Evolutionary conservation across 2,888 invertebrate genomes (phyloP), one percentile per base, ranked within the genome.

Genomic region (Steromphala cineraria): DNA sequence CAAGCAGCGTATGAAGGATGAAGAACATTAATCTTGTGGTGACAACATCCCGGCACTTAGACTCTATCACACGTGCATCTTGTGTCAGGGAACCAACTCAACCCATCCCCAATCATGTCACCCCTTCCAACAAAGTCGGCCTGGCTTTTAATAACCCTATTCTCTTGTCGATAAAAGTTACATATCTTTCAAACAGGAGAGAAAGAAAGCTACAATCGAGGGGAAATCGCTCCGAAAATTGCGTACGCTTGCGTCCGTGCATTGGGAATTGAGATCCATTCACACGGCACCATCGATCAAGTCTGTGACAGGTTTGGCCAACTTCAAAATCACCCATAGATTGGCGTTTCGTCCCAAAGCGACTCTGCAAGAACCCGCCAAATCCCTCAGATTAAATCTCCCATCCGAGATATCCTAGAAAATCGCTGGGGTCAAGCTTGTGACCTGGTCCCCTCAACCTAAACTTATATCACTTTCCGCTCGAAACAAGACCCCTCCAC

Each of bases 311-410:
- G 71, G 36, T 71, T 71, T 71, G 71, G 71, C 71, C 71, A 71
- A 71, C 71, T 71, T 71, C 71, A 71, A 71, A 71, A 71, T 71
- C 71, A 71, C 71, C 71, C 76, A 55, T 55, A 76, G 76, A 76
- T 76, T 76, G 76, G 53, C 53, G 36, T 76, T 76, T 55, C 76
- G 76, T 76, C 76, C 76, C 76, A 53, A 71, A 76, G 76, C 76
- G 76, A 55, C 71, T 76, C 55, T 76, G 28, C 53, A 31, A 36
- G 53, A 76, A 55, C 53, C 53, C 76, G 53, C 55, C 76, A 76
- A 76, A 76, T 76, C 76, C 53, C 53, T 28, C 19, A 76, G 76
- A 76, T 76, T 76, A 76, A 76, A 76, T 71, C 76, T 76, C 36
- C 53, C 53, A 76, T 76, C 76, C 76, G 24, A 76, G 36, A 24